phyloP scores from a whole-genome alignment of 2,888 invertebrate genomes.

The Tanytarsus gracilentus region DNA sequence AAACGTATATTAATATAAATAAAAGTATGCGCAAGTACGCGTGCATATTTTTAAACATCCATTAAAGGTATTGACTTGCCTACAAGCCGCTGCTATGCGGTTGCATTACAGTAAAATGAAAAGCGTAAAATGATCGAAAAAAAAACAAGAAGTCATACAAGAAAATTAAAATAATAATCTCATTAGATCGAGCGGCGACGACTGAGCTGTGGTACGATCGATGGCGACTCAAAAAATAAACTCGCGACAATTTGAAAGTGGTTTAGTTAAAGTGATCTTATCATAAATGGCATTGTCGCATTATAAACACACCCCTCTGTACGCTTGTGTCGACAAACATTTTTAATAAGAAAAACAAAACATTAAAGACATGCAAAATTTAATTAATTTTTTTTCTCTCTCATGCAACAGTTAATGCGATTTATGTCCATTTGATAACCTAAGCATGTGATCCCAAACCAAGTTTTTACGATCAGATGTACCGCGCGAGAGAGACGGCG shows the following conservation, averaged over 20 bases:
- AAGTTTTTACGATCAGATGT: too few relatives aligned
- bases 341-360: too few relatives aligned
- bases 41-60: slow-evolving; percentile 4
- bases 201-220: not conserved
- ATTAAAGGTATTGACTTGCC: not conserved
- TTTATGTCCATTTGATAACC: too few relatives aligned
- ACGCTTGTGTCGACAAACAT: too few relatives aligned
- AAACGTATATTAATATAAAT: too few relatives aligned
- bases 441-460: too few relatives aligned
- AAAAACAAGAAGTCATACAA: slow-evolving; percentile 28
- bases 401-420: too few relatives aligned
- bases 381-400: not conserved
- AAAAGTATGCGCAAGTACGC: too few relatives aligned
- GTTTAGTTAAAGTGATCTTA: slow-evolving; percentile 2
- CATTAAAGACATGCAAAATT: slow-evolving; percentile 15
- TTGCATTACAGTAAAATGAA: slow-evolving; percentile 3
- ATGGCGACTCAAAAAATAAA: not conserved
- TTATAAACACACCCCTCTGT: too few relatives aligned
- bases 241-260: slow-evolving; percentile 6
- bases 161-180: slow-evolving; percentile 26
- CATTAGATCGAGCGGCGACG: slow-evolving; percentile 9
- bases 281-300: slow-evolving; percentile 15
- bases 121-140: slow-evolving; percentile 1
- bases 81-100: too few relatives aligned
- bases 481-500: too few relatives aligned